These are phyloP conservation scores for Drosophila repleta DNA, from an alignment of 1,140 invertebrate genomes.

Conservation along the genomic window DNA sequence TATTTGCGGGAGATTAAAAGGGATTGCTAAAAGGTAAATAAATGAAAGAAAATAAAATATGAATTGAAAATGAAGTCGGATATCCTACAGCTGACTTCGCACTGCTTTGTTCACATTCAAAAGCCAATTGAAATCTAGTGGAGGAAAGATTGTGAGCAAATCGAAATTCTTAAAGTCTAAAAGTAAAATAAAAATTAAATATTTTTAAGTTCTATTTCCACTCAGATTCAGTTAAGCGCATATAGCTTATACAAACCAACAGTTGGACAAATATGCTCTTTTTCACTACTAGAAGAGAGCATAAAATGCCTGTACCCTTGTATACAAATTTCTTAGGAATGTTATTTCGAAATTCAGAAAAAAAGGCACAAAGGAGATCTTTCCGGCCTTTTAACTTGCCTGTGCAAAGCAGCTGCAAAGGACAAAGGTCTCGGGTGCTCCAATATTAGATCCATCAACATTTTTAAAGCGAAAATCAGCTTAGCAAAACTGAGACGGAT, in stretches of 20 bases:
- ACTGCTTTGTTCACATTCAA: neutral
- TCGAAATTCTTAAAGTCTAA: neutral
- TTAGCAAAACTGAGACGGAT: too few relatives aligned
- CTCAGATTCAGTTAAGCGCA: too few relatives aligned
- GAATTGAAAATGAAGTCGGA: neutral
- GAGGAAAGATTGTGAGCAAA: too few relatives aligned
- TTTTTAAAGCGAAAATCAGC: too few relatives aligned
- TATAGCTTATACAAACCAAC: too few relatives aligned
- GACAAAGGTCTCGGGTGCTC: too few relatives aligned
- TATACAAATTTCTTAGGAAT: neutral
- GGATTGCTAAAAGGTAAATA: neutral
- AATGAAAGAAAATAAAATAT: neutral
- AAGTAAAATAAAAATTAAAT: too few relatives aligned
- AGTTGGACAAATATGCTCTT: neutral
- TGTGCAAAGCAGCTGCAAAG: too few relatives aligned
- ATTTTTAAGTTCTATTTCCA: too few relatives aligned
- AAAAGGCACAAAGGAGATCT: neutral
- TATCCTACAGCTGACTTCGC: neutral
- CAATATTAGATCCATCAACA: too few relatives aligned
- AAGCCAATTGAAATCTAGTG: neutral
- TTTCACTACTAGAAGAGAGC: neutral
- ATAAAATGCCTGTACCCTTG: neutral
- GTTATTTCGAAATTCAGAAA: neutral
- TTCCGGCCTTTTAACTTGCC: too few relatives aligned
- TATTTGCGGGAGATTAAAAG: neutral